Conservation (phyloP, 2,797 vertebrate species). For the Echeneis naucrates region DNA sequence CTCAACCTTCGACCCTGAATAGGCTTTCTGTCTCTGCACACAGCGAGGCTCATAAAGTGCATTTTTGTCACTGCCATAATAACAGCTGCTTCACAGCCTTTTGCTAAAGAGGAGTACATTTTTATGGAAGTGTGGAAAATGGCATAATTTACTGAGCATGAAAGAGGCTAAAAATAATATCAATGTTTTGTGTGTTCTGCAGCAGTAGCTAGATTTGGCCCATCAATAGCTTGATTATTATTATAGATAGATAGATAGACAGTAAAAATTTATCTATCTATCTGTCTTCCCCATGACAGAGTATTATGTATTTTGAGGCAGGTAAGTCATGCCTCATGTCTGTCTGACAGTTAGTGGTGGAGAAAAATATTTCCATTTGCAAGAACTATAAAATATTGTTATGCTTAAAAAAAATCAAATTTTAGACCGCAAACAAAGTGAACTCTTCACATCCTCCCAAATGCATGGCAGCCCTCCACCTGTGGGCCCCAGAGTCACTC, state of each 20-base stretch:
- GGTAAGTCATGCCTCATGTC: not conserved
- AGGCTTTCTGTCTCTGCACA: conserved; percentile 13
- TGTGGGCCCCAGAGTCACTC: conserved; percentile 22
- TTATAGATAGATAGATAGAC: too few relatives aligned
- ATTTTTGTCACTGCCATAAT: too few relatives aligned
- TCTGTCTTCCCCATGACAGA: not conserved
- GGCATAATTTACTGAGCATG: not conserved
- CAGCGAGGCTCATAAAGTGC: too few relatives aligned
- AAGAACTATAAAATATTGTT: not conserved
- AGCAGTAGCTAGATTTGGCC: not conserved
- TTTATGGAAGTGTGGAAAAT: not conserved
- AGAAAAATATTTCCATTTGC: not conserved
- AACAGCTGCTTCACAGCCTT: conserved; percentile 9
- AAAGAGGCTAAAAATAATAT: not conserved
- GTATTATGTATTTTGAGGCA: not conserved
- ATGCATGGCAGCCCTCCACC: conserved; percentile 24
- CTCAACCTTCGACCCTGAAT: conserved; percentile 9
- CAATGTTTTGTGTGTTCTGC: not conserved
- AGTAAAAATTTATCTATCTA: too few relatives aligned
- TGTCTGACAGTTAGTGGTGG: not conserved
- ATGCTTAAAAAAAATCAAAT: not conserved
- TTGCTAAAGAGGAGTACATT: not conserved
- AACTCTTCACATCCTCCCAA: not conserved
- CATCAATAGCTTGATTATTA: not conserved
- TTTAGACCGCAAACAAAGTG: not conserved